Conservation (phyloP, 2,113 vertebrate genomes). For the Sprattus sprattus region DNA sequence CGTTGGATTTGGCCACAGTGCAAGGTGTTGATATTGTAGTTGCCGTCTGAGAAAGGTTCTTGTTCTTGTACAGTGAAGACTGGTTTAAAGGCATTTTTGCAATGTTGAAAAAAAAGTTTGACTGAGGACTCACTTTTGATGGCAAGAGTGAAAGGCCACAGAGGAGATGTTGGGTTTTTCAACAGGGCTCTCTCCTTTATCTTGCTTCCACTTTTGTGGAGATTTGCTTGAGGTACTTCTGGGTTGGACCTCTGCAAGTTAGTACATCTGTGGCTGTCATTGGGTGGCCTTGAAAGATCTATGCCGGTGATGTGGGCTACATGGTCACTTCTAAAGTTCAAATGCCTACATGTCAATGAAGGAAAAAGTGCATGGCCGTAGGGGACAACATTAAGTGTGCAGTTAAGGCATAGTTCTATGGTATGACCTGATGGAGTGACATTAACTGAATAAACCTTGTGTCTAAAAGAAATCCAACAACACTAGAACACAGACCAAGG, state of each 20-base stretch:
- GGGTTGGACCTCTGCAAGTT: too few species aligned
- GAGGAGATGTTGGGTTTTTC: constrained; percentile 11
- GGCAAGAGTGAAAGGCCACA: constrained; percentile 28
- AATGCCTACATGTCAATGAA: not conserved
- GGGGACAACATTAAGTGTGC: not conserved
- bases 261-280: too few species aligned
- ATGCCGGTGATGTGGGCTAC: too few species aligned
- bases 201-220: not conserved
- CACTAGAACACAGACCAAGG: not conserved
- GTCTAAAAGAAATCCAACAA: not conserved
- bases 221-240: not conserved
- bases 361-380: not conserved
- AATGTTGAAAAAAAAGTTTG: constrained; percentile 5
- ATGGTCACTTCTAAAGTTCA: too few species aligned
- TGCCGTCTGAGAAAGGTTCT: constrained; percentile 41
- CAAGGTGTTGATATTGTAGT: constrained; percentile 28
- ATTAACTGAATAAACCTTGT: not conserved
- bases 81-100: constrained; percentile 4
- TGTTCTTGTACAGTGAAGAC: constrained; percentile 41
- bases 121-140: constrained; percentile 25
- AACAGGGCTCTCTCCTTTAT: not conserved
- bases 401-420: not conserved
- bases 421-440: not conserved
- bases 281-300: too few species aligned
- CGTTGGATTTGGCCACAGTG: constrained; percentile 32